Evolutionary conservation across 2,113 vertebrate species (phyloP).

Genomic region (Condylura cristata): DNA sequence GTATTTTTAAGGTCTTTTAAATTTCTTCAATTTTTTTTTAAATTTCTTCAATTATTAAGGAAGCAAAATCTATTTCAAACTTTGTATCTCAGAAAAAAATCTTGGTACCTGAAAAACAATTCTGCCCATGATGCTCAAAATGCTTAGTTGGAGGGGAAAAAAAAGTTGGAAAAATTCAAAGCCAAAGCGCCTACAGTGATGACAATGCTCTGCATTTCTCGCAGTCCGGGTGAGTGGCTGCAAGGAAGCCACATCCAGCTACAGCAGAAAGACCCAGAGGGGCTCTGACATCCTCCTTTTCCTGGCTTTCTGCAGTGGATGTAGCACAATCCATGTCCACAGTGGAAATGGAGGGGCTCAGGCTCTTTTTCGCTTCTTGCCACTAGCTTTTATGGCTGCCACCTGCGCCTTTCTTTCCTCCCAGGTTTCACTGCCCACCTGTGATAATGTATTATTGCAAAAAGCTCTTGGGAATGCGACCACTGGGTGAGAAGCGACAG

Average conservation of each 20-base stretch:
- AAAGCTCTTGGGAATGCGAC: too few relatives aligned
- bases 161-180: neutral
- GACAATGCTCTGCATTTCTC: neutral
- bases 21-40: constrained; percentile 49
- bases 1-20: constrained; percentile 9
- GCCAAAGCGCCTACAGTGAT: neutral
- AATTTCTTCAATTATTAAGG: constrained; percentile 37
- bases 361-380: too few relatives aligned
- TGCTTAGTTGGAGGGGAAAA: neutral
- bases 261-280: neutral
- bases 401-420: too few relatives aligned
- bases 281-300: neutral
- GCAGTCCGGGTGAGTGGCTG: neutral
- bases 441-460: too few relatives aligned
- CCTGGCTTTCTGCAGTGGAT: neutral
- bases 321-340: neutral
- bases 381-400: too few relatives aligned
- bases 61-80: constrained; percentile 31
- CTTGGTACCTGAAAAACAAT: neutral
- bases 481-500: too few relatives aligned
- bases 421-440: too few relatives aligned
- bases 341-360: too few relatives aligned
- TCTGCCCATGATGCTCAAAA: constrained; percentile 20
- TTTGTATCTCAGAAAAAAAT: constrained; percentile 13
- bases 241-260: neutral